Evolutionary conservation across 2,797 vertebrate genomes (phyloP).

Genomic region (Selene dorsalis): DNA sequence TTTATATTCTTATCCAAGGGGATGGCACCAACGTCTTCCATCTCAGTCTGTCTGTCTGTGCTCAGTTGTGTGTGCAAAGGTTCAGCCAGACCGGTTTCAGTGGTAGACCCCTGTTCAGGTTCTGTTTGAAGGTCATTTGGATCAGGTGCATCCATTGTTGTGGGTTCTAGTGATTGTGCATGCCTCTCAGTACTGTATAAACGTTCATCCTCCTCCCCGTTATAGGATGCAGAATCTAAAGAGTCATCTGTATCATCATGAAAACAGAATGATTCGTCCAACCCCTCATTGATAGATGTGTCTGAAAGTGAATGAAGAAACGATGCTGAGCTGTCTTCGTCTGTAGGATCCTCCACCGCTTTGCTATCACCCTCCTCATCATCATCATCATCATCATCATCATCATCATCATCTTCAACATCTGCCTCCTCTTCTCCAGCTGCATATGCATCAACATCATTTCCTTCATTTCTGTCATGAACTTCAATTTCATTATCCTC

Average conservation of each 20-base stretch:
- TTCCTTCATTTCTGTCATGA: conserved; percentile 72
- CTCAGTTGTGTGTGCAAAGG: too few relatives aligned
- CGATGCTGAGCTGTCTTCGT: conserved; percentile 92
- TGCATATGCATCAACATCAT: conserved; percentile 84
- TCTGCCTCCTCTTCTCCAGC: conserved; percentile 87
- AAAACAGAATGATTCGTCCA: conserved; percentile 95
- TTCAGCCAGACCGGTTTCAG: conserved; percentile 63
- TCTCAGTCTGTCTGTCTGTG: conserved; percentile 35
- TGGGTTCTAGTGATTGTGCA: conserved; percentile 79
- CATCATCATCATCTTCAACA: conserved; percentile 85
- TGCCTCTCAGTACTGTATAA: conserved; percentile 91
- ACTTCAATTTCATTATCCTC: conserved; percentile 81
- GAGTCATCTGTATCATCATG: conserved; percentile 92
- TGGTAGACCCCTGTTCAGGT: conserved; percentile 42
- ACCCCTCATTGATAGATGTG: conserved; percentile 92
- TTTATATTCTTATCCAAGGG: conserved; percentile 11
- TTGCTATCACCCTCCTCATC: conserved; percentile 73
- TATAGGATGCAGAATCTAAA: conserved; percentile 92
- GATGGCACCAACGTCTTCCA: conserved; percentile 54
- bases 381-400: conserved; percentile 78
- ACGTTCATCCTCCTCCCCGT: conserved; percentile 90
- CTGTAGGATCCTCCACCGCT: conserved; percentile 78
- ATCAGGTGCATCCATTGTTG: conserved; percentile 44
- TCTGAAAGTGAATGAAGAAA: conserved; percentile 96
- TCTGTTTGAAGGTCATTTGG: conserved; percentile 46